Evolutionary conservation across 2,888 invertebrate species (phyloP), one percentile per base, ranked within the genome.

Genomic region (Deilephila elpenor): DNA sequence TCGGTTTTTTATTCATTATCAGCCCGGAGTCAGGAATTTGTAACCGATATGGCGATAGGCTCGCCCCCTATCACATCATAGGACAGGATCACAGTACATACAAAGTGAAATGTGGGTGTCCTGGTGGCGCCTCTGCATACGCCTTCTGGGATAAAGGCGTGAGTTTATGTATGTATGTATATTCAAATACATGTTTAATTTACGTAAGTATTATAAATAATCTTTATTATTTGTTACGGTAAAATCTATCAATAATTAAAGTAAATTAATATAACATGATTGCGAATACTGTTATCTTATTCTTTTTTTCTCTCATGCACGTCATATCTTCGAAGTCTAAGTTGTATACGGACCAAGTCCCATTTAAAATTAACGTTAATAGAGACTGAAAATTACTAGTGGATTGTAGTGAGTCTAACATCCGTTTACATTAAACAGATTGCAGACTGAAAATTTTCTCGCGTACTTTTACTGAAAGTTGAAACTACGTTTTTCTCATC

Each of bases 291-390:
- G 25, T 20, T 37, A 44, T 44, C 20, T 25, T 44, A 3, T 25
- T 64, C 20, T 11, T 8, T 37, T 8, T 37, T 44, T 44, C 20
- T 5, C 6, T n/a, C 14, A 64, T 20, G 11, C 7, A 44, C 37
- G 11, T 25, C 37, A 44, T 44, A 44, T 64, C 20, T 44, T n/a
- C 44, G 3, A 44, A 14, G 44, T 44, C 11, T 44, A 44, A 4
- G 8, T 5, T 62, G 8, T 34, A 8, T 44, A 37, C 2, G n/a
- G 7, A n/a, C 14, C 37, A 37, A 20, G 14, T 8, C 20, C 1
- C 62, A 64, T 67, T 51, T 67, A 6, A 25, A 51, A 25, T 51
- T 67, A 64, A 67, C 67, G 51, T 67, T 19, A 37, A 25, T 19
- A 3, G 51, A 25, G 44, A 5, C 14, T 20, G 25, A 44, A 25